A percentile compares a stretch with the other conserved stretches of the same genome.
Evolutionary conservation across 1,140 invertebrate genomes (phyloP).

Genomic region (Pogonomyrmex barbatus): DNA sequence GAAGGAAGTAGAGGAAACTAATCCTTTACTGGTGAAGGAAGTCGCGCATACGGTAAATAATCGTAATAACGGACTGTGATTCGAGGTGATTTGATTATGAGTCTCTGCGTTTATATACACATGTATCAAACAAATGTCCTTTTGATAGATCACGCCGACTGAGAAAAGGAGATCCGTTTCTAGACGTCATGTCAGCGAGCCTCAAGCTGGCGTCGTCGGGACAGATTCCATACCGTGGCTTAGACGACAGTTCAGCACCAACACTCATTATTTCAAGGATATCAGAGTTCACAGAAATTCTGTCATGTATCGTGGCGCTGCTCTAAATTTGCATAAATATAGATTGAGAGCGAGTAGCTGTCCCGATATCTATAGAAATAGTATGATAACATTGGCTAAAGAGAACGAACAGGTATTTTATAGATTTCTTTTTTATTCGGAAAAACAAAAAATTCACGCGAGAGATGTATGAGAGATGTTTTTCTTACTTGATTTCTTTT

Average conservation of each 20-base stretch:
- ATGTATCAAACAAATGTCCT: conserved; percentile 22
- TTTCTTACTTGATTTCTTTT: not conserved
- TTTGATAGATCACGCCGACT: conserved; percentile 68
- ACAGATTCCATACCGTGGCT: conserved; percentile 86
- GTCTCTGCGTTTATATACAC: not conserved
- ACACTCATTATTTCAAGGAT: conserved; percentile 91
- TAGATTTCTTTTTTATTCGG: conserved; percentile 33
- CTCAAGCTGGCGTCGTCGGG: conserved; percentile 74
- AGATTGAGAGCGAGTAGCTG: conserved; percentile 94
- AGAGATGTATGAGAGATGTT: not conserved
- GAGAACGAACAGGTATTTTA: conserved; percentile 90
- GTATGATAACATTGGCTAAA: conserved; percentile 93
- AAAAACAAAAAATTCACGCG: not conserved
- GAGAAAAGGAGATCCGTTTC: conserved; percentile 75
- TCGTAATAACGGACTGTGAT: not conserved
- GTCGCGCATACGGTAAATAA: conserved; percentile 68
- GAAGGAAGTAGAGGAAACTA: conserved; percentile 78
- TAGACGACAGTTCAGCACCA: conserved; percentile 87
- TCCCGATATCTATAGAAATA: conserved; percentile 96
- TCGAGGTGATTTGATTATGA: not conserved
- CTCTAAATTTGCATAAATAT: conserved; percentile 93
- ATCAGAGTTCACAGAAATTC: conserved; percentile 92
- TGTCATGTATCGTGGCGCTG: conserved; percentile 93
- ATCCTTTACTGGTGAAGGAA: conserved; percentile 77
- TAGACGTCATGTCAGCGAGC: conserved; percentile 69